phyloP scores from a whole-genome alignment of 2,113 vertebrate genomes.

The Actenoides hombroni region DNA sequence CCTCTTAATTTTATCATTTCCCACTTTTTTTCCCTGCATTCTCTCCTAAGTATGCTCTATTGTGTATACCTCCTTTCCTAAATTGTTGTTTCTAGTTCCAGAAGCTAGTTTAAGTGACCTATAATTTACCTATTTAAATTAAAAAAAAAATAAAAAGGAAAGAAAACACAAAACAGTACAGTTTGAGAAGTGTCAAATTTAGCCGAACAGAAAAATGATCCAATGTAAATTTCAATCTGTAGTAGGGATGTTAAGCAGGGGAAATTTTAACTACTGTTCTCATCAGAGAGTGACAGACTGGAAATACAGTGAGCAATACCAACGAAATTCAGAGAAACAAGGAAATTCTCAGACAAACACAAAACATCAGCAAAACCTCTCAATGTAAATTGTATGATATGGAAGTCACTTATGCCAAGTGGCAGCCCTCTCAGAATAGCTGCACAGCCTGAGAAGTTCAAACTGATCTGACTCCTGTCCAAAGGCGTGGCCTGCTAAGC shows the following conservation, averaged over 20 bases:
- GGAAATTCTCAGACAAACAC: slow-evolving; percentile 16
- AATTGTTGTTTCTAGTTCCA: neutral
- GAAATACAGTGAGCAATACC: neutral
- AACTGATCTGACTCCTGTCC: slow-evolving; percentile 37
- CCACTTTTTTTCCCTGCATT: neutral
- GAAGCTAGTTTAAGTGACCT: neutral
- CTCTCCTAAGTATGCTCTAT: neutral
- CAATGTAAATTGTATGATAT: neutral
- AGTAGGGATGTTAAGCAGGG: neutral
- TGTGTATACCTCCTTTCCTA: neutral
- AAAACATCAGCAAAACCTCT: neutral
- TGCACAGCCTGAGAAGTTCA: slow-evolving; percentile 42
- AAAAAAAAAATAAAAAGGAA: neutral
- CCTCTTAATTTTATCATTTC: neutral
- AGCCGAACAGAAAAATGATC: neutral
- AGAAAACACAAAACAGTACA: neutral
- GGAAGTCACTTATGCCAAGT: slow-evolving; percentile 26
- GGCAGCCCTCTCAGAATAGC: slow-evolving; percentile 16
- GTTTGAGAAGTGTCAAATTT: neutral
- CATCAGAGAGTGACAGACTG: neutral
- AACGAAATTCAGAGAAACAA: slow-evolving; percentile 1
- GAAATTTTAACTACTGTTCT: neutral
- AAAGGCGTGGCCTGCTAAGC: slow-evolving; percentile 24
- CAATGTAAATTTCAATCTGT: neutral
- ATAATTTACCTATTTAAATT: neutral